Evolutionary conservation across 1,140 invertebrate genomes (phyloP), one percentile per base, ranked within the genome.

Genomic region (Psix sp.): DNA sequence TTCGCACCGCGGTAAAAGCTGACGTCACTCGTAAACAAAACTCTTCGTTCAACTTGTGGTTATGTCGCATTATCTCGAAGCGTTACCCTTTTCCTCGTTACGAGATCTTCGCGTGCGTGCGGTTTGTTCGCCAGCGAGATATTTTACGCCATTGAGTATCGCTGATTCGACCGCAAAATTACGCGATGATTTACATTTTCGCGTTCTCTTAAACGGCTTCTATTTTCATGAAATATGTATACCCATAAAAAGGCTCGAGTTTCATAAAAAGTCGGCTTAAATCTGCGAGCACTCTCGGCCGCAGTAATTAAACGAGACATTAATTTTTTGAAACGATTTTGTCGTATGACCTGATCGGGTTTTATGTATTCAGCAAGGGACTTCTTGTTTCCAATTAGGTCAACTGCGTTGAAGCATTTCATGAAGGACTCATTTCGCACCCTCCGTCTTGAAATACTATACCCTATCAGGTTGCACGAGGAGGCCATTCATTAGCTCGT

Each of bases 1-100:
- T 81, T 80, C 76, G 67, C 74, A 77, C 75, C 65, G 48, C 45
- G 70, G 63, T 80, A 79, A 83, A 82, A 68, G 71, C 79, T 76
- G 77, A 78, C 81, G 76, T 81, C 79, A 82, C 71, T 78, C 77
- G 73, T 76, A 78, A 77, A 75, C 76, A 78, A 68, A 77, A 73
- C 70, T 51, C 42, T 62, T 54, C 49, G 63, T 70, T 49, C 74
- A 49, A 56, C 66, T 83, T 80, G 78, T 63, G 80, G 80, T 81
- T 46, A 49, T 31, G 33, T 21, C 63, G 68, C 66, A 68, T 77
- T 71, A 73, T 76, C 72, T 76, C 63, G 57, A 62, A 57, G 33
- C 29, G 36, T 59, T 71, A 57, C 39, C 36, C 46, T 29, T n/a
- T 54, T 26, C 40, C 46, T 20, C 36, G 42, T 59, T 38, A 71